Evolutionary conservation across 2,888 invertebrate species (phyloP).

Genomic region (Nomada hirtipes): DNA sequence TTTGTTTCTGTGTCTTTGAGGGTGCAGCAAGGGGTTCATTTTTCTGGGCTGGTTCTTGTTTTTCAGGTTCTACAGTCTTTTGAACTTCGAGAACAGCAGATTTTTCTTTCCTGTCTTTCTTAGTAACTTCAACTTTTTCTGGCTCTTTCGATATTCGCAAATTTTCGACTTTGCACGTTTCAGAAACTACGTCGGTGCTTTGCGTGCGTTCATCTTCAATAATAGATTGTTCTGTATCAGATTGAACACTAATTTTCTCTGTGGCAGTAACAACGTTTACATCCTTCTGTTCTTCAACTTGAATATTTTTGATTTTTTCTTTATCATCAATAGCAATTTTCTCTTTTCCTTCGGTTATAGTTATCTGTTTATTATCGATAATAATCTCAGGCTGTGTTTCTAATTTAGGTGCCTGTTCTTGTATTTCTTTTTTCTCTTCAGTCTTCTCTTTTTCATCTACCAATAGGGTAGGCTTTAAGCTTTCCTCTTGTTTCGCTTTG

Average conservation of each 20-base stretch:
- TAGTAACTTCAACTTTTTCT: not conserved
- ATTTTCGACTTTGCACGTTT: conserved; percentile 57
- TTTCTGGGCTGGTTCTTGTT: conserved; percentile 46
- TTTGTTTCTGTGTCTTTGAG: conserved; percentile 35
- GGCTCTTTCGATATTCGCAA: conserved; percentile 60
- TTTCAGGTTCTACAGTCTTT: not conserved
- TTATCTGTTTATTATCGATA: not conserved
- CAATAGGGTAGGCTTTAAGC: not conserved
- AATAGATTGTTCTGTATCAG: not conserved
- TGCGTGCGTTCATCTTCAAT: not conserved
- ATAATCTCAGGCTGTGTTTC: not conserved
- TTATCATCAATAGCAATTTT: not conserved
- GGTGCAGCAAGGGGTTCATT: conserved; percentile 43
- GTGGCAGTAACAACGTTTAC: not conserved
- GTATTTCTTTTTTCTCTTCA: conserved; percentile 30
- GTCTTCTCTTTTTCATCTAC: conserved; percentile 2
- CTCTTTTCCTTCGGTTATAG: not conserved
- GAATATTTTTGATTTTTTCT: not conserved
- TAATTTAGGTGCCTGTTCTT: conserved; percentile 4
- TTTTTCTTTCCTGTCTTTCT: conserved; percentile 48
- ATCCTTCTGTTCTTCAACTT: conserved; percentile 4
- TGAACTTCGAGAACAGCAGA: not conserved
- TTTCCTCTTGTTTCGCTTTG: conserved; percentile 4
- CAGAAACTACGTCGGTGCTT: not conserved
- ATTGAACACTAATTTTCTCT: not conserved